Evolutionary conservation across 2,113 vertebrate species (phyloP).

Genomic region (Rhineura floridana): DNA sequence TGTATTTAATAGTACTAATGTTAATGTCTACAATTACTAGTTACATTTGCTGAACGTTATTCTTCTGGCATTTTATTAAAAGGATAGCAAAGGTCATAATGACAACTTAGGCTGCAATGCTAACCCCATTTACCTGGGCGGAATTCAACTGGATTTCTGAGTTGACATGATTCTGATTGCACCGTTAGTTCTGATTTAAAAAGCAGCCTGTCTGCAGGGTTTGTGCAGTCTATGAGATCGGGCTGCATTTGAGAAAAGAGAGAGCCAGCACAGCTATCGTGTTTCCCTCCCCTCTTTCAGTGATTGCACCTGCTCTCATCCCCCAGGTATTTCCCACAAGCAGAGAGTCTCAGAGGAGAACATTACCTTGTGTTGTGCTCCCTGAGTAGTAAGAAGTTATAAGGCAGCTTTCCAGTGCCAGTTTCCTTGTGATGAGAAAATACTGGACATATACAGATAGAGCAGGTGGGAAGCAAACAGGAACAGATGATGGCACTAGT

Average conservation of each 20-base stretch:
- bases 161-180: too few species aligned
- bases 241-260: background rate
- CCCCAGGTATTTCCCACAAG: background rate
- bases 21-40: background rate
- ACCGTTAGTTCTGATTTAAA: background rate
- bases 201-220: background rate
- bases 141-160: background rate
- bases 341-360: background rate
- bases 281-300: background rate
- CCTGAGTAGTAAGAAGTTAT: background rate
- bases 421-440: background rate
- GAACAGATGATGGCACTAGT: background rate
- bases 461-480: background rate
- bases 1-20: background rate
- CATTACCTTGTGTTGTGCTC: background rate
- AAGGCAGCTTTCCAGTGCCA: background rate
- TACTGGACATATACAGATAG: background rate
- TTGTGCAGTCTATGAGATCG: background rate
- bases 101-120: background rate
- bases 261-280: background rate
- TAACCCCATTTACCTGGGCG: too few species aligned
- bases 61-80: background rate
- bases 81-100: background rate
- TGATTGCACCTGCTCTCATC: constrained; percentile 3
- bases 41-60: background rate